A percentile compares a stretch with the other conserved stretches of the same genome.
These are phyloP conservation scores for Pachyuromys duprasi DNA, from an alignment of 2,797 vertebrate species.

Conservation along the genomic window DNA sequence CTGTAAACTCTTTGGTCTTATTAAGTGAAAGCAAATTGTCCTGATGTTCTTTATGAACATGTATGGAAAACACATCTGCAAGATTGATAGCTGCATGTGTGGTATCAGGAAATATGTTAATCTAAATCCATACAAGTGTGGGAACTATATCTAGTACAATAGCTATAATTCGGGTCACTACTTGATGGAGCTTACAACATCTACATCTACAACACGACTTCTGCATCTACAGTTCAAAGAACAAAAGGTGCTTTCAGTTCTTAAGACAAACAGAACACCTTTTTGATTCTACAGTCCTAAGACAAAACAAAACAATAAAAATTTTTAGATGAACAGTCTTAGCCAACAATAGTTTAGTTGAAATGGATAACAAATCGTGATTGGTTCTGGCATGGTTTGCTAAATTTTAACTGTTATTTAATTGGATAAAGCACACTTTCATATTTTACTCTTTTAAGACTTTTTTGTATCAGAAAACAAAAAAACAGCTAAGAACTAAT, in stretches of 20 bases:
- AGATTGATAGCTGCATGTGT: background rate
- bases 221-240: too few relatives aligned
- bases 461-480: background rate
- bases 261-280: background rate
- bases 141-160: background rate
- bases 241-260: background rate
- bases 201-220: too few relatives aligned
- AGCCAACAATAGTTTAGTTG: background rate
- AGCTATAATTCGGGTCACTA: background rate
- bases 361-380: constrained; percentile 34
- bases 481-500: constrained; percentile 35
- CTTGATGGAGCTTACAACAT: background rate
- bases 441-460: background rate
- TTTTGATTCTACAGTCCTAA: background rate
- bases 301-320: background rate
- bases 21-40: background rate
- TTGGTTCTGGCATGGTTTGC: constrained; percentile 27
- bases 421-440: constrained; percentile 15
- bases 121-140: background rate
- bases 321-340: background rate
- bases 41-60: background rate
- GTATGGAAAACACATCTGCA: background rate
- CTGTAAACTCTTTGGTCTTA: background rate
- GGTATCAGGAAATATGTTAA: background rate
- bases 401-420: constrained; percentile 29